Evolutionary conservation across 2,113 vertebrate species (phyloP).

Genomic region (Myrmophylax atrothorax): DNA sequence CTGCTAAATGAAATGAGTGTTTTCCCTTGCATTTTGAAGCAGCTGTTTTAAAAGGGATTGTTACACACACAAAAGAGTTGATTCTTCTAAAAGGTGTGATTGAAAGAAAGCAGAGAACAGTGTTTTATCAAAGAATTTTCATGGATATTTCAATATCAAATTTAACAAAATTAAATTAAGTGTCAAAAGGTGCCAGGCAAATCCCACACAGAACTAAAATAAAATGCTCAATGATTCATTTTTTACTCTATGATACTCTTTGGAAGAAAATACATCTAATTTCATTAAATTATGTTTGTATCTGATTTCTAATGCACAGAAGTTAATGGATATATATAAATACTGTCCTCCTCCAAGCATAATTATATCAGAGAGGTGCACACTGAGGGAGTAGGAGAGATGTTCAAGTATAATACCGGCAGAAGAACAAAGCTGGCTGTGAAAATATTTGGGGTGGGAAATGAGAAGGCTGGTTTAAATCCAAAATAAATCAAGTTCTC

Average conservation of each 20-base stretch:
- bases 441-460: background rate
- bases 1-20: background rate
- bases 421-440: background rate
- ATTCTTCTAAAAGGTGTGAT: background rate
- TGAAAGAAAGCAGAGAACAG: background rate
- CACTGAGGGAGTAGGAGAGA: background rate
- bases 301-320: background rate
- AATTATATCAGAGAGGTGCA: background rate
- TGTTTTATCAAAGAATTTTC: background rate
- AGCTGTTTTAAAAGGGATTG: background rate
- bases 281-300: background rate
- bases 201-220: background rate
- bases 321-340: slow-evolving; percentile 6
- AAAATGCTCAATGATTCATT: background rate
- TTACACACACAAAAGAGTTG: background rate
- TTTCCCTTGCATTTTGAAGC: background rate
- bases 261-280: background rate
- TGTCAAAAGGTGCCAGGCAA: slow-evolving; percentile 3
- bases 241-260: background rate
- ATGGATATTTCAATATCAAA: background rate
- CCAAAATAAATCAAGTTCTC: background rate
- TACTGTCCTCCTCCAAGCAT: background rate
- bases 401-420: background rate
- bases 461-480: background rate
- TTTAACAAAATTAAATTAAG: slow-evolving; percentile 1